Evolutionary conservation across 2,113 vertebrate species (phyloP), one percentile per base, ranked within the genome.

Genomic region (Phasianus colchicus): DNA sequence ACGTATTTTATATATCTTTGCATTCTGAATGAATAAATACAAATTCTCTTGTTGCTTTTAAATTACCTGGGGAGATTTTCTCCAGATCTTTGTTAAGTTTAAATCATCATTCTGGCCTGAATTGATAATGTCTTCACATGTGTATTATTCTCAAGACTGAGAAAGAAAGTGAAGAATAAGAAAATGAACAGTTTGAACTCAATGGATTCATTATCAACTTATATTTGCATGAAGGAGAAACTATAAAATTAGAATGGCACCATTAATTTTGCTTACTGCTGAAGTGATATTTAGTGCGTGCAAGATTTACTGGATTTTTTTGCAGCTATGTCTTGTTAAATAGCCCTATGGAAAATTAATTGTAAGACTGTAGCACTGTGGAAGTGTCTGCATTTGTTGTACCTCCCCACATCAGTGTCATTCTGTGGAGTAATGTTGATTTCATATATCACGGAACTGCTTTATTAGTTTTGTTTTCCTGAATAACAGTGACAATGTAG

Each of bases 191-290:
- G 24, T 50, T 73, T 87, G 71, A 91, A 75, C 74, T 85, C 54
- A 9, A 2, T 54, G 40, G 48, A 69, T 84, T 95, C 81, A 67
- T 95, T 95, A 91, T 75, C 84, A 75, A 29, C 32, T 65, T 91
- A 40, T 27, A 75, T 89, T 92, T 95, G 70, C 93, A 91, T 88
- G 88, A 91, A 83, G 71, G 90, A 79, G 92, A 92, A 95, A 81
- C 60, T 72, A 60, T 34, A 75, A 86, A 93, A 88, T 93, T 71
- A 90, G 88, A 93, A 86, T 64, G 52, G 79, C 55, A 50, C 57
- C 76, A 72, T 96, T 95, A 88, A 86, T 88, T 96, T 93, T 96
- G 83, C 95, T 96, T 96, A 92, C 83, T 81, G 67, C 8, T 1
- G 1, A 6, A 70, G 64, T 6, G 15, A 45, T 92, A 87, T 84